Base-by-base conservation (phyloP, 2,888 invertebrate genomes). In the Noctuana brunneofusca region DNA sequence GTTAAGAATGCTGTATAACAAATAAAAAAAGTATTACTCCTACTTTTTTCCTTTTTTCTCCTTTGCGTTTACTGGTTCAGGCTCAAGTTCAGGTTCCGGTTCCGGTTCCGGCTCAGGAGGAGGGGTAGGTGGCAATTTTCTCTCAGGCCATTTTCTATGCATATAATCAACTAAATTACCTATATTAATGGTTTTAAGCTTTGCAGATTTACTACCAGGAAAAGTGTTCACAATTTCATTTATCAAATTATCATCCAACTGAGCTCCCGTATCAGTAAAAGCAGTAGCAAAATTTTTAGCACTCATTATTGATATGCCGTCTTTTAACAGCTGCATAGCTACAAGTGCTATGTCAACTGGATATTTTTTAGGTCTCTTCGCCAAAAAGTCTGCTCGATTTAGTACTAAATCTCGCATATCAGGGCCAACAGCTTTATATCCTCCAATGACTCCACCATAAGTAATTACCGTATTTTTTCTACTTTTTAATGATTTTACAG, bases 61-160 rank as follows among this genome's bases (percentile, higher is more conserved):
- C 16, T 43, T 54, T 8, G 38, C 43, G 49, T 65, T 63, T 50
- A 58, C 58, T 18, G 58, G 60, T 41, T 46, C 24, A 3, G 68
- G 67, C 52, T 62, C 68, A 0, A 67, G 68, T 68, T 73, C 74
- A 4, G 62, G 57, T 46, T 58, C 65, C 4, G 65, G 66, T 55
- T 65, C 71, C 0, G 69, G 71, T 67, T 75, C 78, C 0, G 74
- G 72, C 67, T 81, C 79, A 0, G 83, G 81, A 0, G 79, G 80
- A 4, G 84, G 83, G 9, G 83, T 83, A 0, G 78, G 76, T 0
- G 83, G 86, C 30, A 87, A 64, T 30, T 79, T 70, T 14, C 76
- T 76, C 1, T 86, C 84, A 2, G 87, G 87, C 86, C 86, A 87
- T 69, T 81, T 81, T 24, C 83, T 74, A 53, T 70, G 72, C n/a